phyloP scores from a whole-genome alignment of 2,888 invertebrate species.

The Tenthredo notha region DNA sequence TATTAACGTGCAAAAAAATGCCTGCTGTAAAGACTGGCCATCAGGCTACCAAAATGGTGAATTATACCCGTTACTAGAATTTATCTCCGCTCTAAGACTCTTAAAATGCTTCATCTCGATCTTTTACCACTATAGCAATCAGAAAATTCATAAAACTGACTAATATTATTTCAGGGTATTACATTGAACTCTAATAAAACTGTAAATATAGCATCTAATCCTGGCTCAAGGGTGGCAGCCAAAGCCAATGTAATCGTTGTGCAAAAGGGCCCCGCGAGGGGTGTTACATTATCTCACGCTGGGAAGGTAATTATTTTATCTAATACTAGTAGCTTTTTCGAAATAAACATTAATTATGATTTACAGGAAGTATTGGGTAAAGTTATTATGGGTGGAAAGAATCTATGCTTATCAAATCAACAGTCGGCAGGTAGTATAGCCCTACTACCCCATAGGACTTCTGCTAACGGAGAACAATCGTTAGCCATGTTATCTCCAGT shows the following conservation, averaged over 20 bases:
- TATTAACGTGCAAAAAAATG: conserved; percentile 68
- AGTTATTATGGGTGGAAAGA: conserved; percentile 74
- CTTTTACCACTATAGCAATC: neutral
- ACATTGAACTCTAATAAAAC: conserved; percentile 68
- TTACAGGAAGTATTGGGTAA: conserved; percentile 74
- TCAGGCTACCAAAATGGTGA: conserved; percentile 71
- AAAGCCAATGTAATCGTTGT: conserved; percentile 83
- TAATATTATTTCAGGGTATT: conserved; percentile 64
- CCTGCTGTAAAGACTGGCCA: conserved; percentile 67
- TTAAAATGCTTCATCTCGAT: neutral
- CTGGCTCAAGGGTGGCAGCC: conserved; percentile 72
- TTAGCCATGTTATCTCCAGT: conserved; percentile 61
- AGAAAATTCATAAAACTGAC: neutral
- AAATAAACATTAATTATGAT: conserved; percentile 31
- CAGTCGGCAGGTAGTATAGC: conserved; percentile 66
- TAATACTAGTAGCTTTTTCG: neutral
- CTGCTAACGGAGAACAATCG: conserved; percentile 70
- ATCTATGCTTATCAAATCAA: conserved; percentile 68
- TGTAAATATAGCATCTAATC: conserved; percentile 68
- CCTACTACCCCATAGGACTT: conserved; percentile 66
- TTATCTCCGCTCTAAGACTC: neutral
- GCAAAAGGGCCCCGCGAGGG: conserved; percentile 81
- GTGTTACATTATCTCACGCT: conserved; percentile 75
- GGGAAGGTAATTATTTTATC: conserved; percentile 68
- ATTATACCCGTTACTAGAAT: neutral